Base-by-base conservation (phyloP, 2,113 vertebrate species). In the Elephantulus edwardii region DNA sequence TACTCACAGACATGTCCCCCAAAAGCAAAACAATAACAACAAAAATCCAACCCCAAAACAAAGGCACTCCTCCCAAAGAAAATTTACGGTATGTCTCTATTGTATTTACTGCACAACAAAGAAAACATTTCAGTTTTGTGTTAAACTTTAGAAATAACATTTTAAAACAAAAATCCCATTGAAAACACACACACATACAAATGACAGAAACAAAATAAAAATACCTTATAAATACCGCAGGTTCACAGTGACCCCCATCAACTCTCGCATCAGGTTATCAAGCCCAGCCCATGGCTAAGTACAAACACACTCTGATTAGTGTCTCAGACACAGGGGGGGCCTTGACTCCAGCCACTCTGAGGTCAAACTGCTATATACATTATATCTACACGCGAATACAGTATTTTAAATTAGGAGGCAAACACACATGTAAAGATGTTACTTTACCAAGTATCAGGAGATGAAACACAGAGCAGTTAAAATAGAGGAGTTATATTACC, bases 381-480 rank as follows among this genome's bases (percentile, higher is more conserved):
- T 88, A n/a, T 98, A 98, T 98, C 97, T 98, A 98, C 97, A 98
- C 97, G 97, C 97, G 96, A 90, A 94, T 92, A 98, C 97, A 96
- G 97, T 92, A 96, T 96, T 74, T 48, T 96, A 96, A 97, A 96
- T 96, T 96, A 96, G 96, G 97, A 97, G 97, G 97, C 97, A 96
- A 98, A 97, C 97, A 98, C 96, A 93, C 79, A 1, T 71, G 96
- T 92, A 86, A 95, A 94, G 92, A 87, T 96, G 93, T 96, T 90
- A 94, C 96, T 95, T 96, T 94, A 97, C 85, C 96, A 90, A 97
- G 90, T 96, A 88, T 95, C 56, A 68, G 95, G 90, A 96, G 96
- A 96, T 38, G 74, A 83, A 81, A 91, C 79, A 95, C 94, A 96
- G 96, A 96, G 96, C 95, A 93, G 96, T 87, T 94, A 95, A 95